Percentiles rank a stretch among this genome's conserved stretches.
Conservation (phyloP, 2,888 invertebrate species). For the Drosophila flavopinicola region DNA sequence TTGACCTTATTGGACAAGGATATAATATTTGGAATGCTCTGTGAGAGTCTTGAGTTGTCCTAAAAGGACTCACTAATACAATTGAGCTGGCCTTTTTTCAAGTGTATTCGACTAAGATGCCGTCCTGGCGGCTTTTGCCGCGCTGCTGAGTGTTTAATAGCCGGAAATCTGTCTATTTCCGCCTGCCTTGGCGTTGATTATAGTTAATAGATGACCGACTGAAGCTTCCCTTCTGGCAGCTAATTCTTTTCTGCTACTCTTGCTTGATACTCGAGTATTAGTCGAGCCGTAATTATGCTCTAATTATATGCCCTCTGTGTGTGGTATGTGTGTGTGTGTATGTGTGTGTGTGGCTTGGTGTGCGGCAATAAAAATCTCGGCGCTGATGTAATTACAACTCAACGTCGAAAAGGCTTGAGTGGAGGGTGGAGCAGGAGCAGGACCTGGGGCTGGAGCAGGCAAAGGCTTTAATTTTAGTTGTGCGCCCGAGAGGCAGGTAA, state of each 20-base stretch:
- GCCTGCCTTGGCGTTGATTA: constrained; percentile 78
- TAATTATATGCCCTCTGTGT: constrained; percentile 66
- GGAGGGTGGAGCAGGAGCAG: constrained; percentile 10
- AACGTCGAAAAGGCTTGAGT: constrained; percentile 44
- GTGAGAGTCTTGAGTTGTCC: background rate
- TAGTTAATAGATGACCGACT: constrained; percentile 78
- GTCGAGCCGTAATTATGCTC: constrained; percentile 76
- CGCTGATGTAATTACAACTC: constrained; percentile 67
- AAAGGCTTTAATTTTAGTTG: constrained; percentile 51
- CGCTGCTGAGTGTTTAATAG: constrained; percentile 78
- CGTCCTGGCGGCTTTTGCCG: constrained; percentile 58
- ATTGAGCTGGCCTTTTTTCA: constrained; percentile 9
- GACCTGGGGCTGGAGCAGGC: constrained; percentile 6
- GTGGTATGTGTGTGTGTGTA: constrained; percentile 6
- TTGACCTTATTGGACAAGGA: background rate
- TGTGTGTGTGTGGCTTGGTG: constrained; percentile 14
- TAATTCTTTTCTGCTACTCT: constrained; percentile 67
- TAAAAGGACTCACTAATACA: background rate
- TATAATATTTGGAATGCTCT: background rate
- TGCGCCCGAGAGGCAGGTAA: constrained; percentile 23
- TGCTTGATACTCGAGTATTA: constrained; percentile 67
- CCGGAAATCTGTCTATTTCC: constrained; percentile 81
- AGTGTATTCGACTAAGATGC: constrained; percentile 34
- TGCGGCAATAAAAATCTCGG: constrained; percentile 68
- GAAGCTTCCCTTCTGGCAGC: constrained; percentile 55